A percentile compares a stretch with the other conserved stretches of the same genome.
Conservation (phyloP, 2,888 invertebrate species). For the Xestobium rufovillosum region DNA sequence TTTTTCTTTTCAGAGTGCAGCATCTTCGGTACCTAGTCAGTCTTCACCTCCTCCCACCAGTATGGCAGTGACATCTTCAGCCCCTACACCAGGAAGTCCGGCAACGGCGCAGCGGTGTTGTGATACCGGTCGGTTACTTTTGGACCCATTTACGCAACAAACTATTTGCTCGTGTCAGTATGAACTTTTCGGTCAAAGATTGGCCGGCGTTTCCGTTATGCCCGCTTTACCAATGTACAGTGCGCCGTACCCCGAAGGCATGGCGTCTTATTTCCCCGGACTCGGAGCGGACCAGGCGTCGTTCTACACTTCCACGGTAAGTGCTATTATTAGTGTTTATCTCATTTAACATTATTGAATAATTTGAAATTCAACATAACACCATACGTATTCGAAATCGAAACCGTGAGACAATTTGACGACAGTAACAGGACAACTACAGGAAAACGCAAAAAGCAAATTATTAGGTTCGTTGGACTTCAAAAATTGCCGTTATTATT, state of each 20-base stretch:
- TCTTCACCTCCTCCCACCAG: constrained; percentile 50
- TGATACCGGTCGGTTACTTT: constrained; percentile 85
- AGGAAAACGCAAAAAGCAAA: too few species aligned
- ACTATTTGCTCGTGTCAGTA: constrained; percentile 87
- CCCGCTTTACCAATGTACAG: constrained; percentile 74
- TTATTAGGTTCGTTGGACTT: too few species aligned
- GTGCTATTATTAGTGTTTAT: constrained; percentile 41
- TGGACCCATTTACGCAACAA: constrained; percentile 82
- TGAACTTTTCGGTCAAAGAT: constrained; percentile 79
- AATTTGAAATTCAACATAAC: too few species aligned
- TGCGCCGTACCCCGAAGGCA: constrained; percentile 72
- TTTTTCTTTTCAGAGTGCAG: constrained; percentile 39
- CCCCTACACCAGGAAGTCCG: constrained; percentile 46
- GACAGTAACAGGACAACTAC: too few species aligned
- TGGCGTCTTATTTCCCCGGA: constrained; percentile 81
- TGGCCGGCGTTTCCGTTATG: constrained; percentile 60
- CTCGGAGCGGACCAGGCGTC: constrained; percentile 79
- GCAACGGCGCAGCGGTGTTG: constrained; percentile 64
- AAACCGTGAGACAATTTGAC: too few species aligned
- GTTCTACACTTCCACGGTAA: constrained; percentile 78
- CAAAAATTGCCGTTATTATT: too few species aligned
- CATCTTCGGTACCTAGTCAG: constrained; percentile 61
- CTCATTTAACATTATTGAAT: too few species aligned
- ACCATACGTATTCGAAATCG: too few species aligned
- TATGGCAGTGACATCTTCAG: constrained; percentile 43